These are phyloP conservation scores for Numida meleagris DNA, from an alignment of 2,113 vertebrate genomes.

Conservation along the genomic window DNA sequence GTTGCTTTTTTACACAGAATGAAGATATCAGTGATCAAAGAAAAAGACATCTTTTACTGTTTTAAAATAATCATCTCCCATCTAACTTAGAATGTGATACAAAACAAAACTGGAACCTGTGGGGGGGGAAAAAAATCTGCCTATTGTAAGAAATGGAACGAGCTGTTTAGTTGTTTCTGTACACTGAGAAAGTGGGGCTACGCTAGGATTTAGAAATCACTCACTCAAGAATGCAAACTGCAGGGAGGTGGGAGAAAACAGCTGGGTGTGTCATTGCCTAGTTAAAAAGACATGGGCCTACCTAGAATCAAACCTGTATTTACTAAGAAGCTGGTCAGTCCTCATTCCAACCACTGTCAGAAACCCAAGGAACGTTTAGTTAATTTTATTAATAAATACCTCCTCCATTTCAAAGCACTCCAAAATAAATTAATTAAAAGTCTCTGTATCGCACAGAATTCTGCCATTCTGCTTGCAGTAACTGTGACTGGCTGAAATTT, in stretches of 20 bases:
- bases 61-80: neutral
- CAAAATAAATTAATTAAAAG: slow-evolving; percentile 10
- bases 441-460: neutral
- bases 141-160: neutral
- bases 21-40: neutral
- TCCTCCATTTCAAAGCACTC: neutral
- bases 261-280: neutral
- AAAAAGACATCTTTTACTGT: neutral
- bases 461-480: neutral
- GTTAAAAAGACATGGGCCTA: neutral
- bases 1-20: neutral
- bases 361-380: neutral
- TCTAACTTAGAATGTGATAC: neutral
- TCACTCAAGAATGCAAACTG: neutral
- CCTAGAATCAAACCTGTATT: neutral
- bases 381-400: slow-evolving; percentile 62
- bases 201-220: neutral
- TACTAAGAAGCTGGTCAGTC: neutral
- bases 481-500: neutral
- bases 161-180: neutral
- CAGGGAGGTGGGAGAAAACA: neutral
- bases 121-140: neutral
- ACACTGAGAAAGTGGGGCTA: neutral
- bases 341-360: slow-evolving; percentile 13
- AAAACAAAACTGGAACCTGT: neutral